Percentiles rank a stretch among this genome's conserved stretches.
Conservation (phyloP, 2,888 invertebrate species). For the Eupelmus urozonus region DNA sequence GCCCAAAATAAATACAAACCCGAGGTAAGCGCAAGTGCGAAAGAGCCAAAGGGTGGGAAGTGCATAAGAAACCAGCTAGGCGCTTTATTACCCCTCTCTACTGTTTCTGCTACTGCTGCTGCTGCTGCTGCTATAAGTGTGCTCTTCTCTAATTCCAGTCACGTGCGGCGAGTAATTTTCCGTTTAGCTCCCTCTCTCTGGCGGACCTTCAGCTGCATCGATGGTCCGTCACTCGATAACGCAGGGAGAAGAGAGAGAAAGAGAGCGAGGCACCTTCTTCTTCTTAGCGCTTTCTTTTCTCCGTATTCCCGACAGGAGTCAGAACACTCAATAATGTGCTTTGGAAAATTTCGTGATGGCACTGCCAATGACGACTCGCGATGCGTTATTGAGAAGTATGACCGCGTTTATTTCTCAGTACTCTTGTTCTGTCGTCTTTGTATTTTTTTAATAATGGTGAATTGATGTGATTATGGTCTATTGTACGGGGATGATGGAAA, state of each 20-base stretch:
- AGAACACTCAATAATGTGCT: conserved; percentile 77
- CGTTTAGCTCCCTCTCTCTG: conserved; percentile 66
- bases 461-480: too few species aligned
- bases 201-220: conserved; percentile 43
- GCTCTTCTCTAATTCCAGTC: conserved; percentile 59
- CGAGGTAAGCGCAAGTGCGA: not conserved
- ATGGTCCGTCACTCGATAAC: conserved; percentile 61
- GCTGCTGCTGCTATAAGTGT: too few species aligned
- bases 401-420: not conserved
- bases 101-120: too few species aligned
- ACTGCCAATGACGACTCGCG: conserved; percentile 67
- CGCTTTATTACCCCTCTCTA: conserved; percentile 41
- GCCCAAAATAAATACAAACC: conserved; percentile 12
- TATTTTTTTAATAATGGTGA: too few species aligned
- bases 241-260: conserved; percentile 42
- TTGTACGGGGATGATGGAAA: too few species aligned
- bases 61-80: conserved; percentile 45
- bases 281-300: conserved; percentile 48
- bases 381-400: conserved; percentile 70
- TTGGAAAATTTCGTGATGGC: conserved; percentile 73
- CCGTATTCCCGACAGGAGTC: conserved; percentile 74
- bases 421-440: too few species aligned
- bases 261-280: not conserved
- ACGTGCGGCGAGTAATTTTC: conserved; percentile 64
- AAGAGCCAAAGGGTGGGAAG: conserved; percentile 4